A percentile compares a stretch with the other conserved stretches of the same genome.
These are phyloP conservation scores for Drosophila funebris DNA, from an alignment of 1,140 invertebrate species.

Conservation along the genomic window DNA sequence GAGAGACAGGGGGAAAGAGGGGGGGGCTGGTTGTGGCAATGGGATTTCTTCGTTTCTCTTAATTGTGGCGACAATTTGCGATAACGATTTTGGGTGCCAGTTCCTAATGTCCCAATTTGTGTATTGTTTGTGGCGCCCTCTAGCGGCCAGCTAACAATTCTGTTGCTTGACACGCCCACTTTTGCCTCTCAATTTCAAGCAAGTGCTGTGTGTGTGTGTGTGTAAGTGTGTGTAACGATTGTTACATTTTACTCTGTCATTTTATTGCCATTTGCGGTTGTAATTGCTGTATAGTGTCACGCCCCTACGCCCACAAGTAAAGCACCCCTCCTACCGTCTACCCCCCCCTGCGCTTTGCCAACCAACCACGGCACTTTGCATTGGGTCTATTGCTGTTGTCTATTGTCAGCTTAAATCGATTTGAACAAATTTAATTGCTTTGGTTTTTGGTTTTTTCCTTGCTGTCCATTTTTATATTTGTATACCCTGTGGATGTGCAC, in stretches of 20 bases:
- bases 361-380: constrained; percentile 25
- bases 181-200: constrained; percentile 11
- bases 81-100: constrained; percentile 48
- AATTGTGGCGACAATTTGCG: constrained; percentile 52
- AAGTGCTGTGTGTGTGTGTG: not conserved
- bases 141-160: constrained; percentile 12
- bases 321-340: not conserved
- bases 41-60: constrained; percentile 17
- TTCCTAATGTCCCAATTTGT: constrained; percentile 50
- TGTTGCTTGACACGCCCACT: constrained; percentile 7
- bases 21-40: not conserved
- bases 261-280: constrained; percentile 78
- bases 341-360: not conserved
- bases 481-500: not conserved
- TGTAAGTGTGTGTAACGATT: constrained; percentile 36
- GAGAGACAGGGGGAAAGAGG: not conserved
- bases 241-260: constrained; percentile 69
- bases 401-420: constrained; percentile 77
- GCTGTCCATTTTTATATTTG: constrained; percentile 4
- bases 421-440: constrained; percentile 78
- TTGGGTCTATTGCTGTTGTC: constrained; percentile 30
- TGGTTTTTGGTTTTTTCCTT: constrained; percentile 49
- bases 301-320: constrained; percentile 25
- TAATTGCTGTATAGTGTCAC: constrained; percentile 66
- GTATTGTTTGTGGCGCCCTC: constrained; percentile 49